These are phyloP conservation scores for Microplitis demolitor DNA, from an alignment of 1,140 invertebrate genomes.

Conservation along the genomic window DNA sequence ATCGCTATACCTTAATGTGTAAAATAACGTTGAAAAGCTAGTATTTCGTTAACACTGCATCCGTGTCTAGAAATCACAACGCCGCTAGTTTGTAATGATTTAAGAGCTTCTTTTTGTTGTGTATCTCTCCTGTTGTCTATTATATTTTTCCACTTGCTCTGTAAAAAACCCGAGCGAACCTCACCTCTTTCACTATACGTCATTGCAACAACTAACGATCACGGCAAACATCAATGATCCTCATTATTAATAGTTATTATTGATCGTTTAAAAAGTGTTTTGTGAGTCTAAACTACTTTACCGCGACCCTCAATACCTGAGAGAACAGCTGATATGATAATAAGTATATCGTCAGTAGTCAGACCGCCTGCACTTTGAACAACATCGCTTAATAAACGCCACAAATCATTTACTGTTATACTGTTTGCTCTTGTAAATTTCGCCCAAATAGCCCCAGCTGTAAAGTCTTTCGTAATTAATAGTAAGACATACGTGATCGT, in stretches of 20 bases:
- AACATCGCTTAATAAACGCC: too few species aligned
- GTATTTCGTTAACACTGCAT: too few species aligned
- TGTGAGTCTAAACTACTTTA: neutral
- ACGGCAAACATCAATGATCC: slow-evolving; percentile 17
- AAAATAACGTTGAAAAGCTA: too few species aligned
- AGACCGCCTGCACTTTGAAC: too few species aligned
- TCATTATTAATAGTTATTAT: slow-evolving; percentile 4
- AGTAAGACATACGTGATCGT: neutral
- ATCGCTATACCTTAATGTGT: neutral
- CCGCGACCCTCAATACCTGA: too few species aligned
- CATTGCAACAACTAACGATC: neutral
- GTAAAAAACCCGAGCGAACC: neutral
- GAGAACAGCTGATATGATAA: too few species aligned
- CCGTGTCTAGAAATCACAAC: too few species aligned
- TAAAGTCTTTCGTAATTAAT: neutral
- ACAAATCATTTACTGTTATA: too few species aligned
- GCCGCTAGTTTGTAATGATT: neutral
- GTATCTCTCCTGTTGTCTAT: neutral
- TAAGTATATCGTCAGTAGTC: too few species aligned
- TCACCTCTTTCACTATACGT: slow-evolving; percentile 4
- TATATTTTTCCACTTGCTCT: neutral
- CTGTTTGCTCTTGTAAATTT: neutral
- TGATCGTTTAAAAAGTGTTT: slow-evolving; percentile 4
- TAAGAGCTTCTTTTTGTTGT: neutral
- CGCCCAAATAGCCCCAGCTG: neutral